phyloP scores from a whole-genome alignment of 2,113 vertebrate species.

The Triplophysa dalaica region DNA sequence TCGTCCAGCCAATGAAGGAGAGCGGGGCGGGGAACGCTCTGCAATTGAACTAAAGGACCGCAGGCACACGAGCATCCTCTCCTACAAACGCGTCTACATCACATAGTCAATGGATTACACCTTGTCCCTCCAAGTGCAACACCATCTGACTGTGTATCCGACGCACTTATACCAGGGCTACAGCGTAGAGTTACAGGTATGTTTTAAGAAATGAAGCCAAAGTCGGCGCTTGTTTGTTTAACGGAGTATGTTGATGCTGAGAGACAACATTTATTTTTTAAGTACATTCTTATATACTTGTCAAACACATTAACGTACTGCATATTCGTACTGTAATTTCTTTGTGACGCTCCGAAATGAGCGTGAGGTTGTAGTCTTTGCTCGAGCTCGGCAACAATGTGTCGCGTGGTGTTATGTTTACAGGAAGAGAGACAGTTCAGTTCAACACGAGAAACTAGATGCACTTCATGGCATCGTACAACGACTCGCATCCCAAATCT shows the following conservation, averaged over 20 bases:
- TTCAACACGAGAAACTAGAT: not conserved
- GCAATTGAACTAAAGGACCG: slow-evolving; percentile 63
- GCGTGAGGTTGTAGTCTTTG: not conserved
- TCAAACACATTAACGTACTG: not conserved
- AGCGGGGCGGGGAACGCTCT: slow-evolving; percentile 67
- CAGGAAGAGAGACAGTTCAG: not conserved
- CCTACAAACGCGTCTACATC: slow-evolving; percentile 54
- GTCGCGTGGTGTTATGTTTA: slow-evolving; percentile 24
- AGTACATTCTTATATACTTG: not conserved
- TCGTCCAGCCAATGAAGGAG: slow-evolving; percentile 67
- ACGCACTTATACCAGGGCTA: slow-evolving; percentile 70
- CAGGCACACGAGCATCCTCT: slow-evolving; percentile 58
- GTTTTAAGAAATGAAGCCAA: not conserved
- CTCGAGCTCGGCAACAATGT: not conserved
- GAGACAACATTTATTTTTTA: not conserved
- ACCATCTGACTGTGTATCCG: slow-evolving; percentile 71
- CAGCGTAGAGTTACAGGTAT: slow-evolving; percentile 79
- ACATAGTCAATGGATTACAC: slow-evolving; percentile 75
- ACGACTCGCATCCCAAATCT: not conserved
- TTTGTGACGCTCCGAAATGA: not conserved
- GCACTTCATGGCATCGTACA: not conserved
- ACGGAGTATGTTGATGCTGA: not conserved
- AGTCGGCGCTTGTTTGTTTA: slow-evolving; percentile 22
- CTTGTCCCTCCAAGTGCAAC: slow-evolving; percentile 75
- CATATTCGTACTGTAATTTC: not conserved